Evolutionary conservation across 2,888 invertebrate genomes (phyloP), one percentile per base, ranked within the genome.

Genomic region (Terebella lapidaria): DNA sequence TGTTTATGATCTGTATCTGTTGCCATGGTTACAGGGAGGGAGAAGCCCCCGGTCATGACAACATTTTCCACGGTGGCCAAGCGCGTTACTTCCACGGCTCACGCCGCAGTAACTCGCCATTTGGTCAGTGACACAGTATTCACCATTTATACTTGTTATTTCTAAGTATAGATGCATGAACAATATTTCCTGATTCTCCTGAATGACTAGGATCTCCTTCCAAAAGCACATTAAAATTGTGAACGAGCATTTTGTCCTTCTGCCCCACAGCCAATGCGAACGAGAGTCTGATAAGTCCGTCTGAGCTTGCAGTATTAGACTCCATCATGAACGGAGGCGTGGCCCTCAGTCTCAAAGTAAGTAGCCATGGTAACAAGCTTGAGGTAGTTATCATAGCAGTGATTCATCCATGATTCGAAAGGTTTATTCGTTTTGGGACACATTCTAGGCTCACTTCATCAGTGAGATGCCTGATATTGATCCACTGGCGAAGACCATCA

Each of bases 271-370:
- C n/a, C n/a, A 35, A 10, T 35, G 42, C 42, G 10, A n/a, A 35
- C 42, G 42, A 35, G n/a, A n/a, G 67, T 2, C 63, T 70, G 46
- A 75, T 78, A 22, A 70, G 75, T 3, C 77, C 77, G 4, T 68
- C 75, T 54, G 78, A 79, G 61, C 60, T 79, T 49, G 78, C 78
- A 20, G 73, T 79, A 10, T 63, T 79, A 30, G 79, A 79, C 59
- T 71, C 75, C 5, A 65, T 79, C 5, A 70, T 77, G 42, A 71
- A 70, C 63, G 77, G 78, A 29, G 79, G 79, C 5, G 67, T 67
- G 55, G 74, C 74, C 22, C 72, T 79, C 22, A 79, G 76, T 67
- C 68, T 79, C 3, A 78, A 78, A 71, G 77, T 76, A 35, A 35
- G n/a, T n/a, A n/a, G n/a, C n/a, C n/a, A n/a, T n/a, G n/a, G n/a